Evolutionary conservation across 2,797 vertebrate species (phyloP).

Genomic region (Cossypha niveicapilla): DNA sequence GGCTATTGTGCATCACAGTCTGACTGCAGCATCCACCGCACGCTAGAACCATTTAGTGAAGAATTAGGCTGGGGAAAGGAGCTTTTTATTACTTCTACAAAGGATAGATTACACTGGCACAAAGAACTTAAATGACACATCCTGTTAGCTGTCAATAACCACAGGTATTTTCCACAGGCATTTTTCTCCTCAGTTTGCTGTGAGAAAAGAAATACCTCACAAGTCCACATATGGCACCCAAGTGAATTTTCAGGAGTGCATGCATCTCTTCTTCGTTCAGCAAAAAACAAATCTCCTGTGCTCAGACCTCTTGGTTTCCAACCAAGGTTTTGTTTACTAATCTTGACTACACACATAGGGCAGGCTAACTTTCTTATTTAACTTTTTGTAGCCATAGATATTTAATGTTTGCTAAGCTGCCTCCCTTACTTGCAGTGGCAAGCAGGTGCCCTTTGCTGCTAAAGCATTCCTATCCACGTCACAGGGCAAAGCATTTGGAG

Average conservation of each 20-base stretch:
- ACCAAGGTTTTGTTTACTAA: background rate
- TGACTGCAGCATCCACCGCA: background rate
- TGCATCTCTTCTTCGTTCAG: background rate
- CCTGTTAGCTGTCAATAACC: background rate
- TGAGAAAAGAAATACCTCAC: background rate
- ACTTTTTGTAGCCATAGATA: background rate
- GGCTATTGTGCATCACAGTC: rapidly evolving
- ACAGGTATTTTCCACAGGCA: background rate
- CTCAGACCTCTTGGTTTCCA: background rate
- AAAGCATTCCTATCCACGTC: rapidly evolving
- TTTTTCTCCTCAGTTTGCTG: background rate
- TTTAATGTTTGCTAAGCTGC: background rate
- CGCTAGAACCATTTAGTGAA: rapidly evolving
- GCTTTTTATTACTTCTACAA: background rate
- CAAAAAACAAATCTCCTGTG: background rate
- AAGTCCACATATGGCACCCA: background rate
- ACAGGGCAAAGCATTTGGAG: background rate
- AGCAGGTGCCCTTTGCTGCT: background rate
- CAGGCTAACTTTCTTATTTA: background rate
- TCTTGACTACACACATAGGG: background rate
- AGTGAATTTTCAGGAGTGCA: background rate
- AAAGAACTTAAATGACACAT: background rate
- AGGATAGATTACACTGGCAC: background rate
- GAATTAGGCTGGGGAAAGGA: background rate
- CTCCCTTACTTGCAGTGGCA: background rate